A percentile compares a stretch with the other conserved stretches of the same genome.
Evolutionary conservation across 2,888 invertebrate species (phyloP).

Genomic region (Pachycephus smyrnensis): DNA sequence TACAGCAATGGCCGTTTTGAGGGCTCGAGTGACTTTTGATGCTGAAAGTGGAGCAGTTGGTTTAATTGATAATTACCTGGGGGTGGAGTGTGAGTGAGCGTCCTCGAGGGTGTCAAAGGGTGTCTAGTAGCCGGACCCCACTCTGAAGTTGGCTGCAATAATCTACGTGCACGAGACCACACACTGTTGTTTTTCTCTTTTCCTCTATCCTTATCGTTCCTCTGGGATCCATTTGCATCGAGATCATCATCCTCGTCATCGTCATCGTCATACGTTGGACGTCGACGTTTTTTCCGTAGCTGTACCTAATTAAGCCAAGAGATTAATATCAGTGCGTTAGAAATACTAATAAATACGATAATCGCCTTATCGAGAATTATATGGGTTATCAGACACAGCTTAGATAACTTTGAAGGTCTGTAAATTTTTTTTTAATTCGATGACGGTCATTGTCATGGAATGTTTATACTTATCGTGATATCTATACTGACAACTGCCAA

Average conservation of each 20-base stretch:
- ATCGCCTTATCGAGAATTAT: background rate
- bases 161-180: conserved; percentile 67
- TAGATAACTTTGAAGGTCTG: background rate
- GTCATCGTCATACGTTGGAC: conserved; percentile 47
- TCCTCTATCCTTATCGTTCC: conserved; percentile 26
- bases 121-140: conserved; percentile 75
- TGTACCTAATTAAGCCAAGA: conserved; percentile 43
- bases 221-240: conserved; percentile 7
- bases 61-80: conserved; percentile 42
- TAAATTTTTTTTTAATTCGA: too few species aligned
- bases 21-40: background rate
- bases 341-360: background rate
- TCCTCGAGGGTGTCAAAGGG: conserved; percentile 60
- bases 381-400: background rate
- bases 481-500: conserved; percentile 53
- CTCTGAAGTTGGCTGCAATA: conserved; percentile 77
- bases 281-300: conserved; percentile 41
- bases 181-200: conserved; percentile 27
- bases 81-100: conserved; percentile 49
- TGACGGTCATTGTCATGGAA: background rate
- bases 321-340: background rate
- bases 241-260: conserved; percentile 52
- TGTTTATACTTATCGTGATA: background rate
- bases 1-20: background rate
- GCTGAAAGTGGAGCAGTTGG: background rate